A percentile compares a stretch with the other conserved stretches of the same genome.
Conservation (phyloP, 2,888 invertebrate genomes). For the Orchestes rusci region DNA sequence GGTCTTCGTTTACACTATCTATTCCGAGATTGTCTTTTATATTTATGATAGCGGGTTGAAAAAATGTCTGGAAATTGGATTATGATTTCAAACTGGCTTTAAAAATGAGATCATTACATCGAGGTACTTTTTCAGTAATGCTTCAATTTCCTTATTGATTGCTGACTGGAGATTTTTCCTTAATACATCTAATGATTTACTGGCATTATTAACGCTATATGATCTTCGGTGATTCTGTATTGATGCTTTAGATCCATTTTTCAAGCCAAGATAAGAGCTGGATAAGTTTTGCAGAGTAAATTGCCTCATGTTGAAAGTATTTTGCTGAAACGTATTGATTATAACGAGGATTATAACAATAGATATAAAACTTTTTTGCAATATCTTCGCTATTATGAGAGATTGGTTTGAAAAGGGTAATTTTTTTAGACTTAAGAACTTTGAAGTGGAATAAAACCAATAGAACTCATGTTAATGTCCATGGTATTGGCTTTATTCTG, state of each 20-base stretch:
- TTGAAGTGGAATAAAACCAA: too few species aligned
- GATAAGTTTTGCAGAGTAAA: conserved; percentile 65
- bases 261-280: conserved; percentile 52
- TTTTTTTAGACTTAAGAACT: too few species aligned
- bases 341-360: conserved; percentile 1
- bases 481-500: too few species aligned
- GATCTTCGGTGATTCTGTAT: conserved; percentile 41
- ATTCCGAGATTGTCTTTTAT: conserved; percentile 68
- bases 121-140: conserved; percentile 68
- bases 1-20: conserved; percentile 68
- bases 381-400: too few species aligned
- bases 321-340: conserved; percentile 43
- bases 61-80: conserved; percentile 55
- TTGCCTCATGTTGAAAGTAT: conserved; percentile 61
- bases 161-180: conserved; percentile 69
- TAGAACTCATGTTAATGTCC: too few species aligned
- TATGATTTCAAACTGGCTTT: neutral
- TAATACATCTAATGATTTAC: conserved; percentile 60
- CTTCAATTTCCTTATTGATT: conserved; percentile 71
- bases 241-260: conserved; percentile 46
- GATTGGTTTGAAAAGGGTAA: too few species aligned
- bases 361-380: too few species aligned
- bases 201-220: conserved; percentile 46
- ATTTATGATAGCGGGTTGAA: conserved; percentile 72
- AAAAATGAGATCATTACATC: conserved; percentile 55